Evolutionary conservation across 2,797 vertebrate species (phyloP), one percentile per base, ranked within the genome.

Genomic region (Eurystomus glaucurus): DNA sequence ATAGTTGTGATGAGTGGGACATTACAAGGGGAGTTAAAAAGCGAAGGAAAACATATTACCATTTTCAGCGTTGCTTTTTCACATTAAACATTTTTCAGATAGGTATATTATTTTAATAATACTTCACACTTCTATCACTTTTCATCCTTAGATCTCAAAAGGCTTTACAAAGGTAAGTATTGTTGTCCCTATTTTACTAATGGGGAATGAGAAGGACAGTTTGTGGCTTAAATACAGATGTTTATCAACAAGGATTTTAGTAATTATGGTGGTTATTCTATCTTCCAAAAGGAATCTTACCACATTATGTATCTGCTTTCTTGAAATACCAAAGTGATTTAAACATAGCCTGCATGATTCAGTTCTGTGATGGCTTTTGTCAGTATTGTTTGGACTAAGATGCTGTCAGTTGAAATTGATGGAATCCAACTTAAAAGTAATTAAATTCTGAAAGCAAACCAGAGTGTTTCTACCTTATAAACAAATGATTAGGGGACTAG

Each of bases 61-160:
- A 19, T 60, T 93, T 70, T 70, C 20, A 37, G 16, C 87, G 20
- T 83, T 92, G 14, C 9, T 90, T 90, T 87, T 77, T 43, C 35
- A 2, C 91, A 50, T 52, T 41, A 83, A 79, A 68, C 1, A 0
- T 35, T 96, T 91, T 91, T 50, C 41, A 83, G 88, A 81, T 4
- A 60, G 61, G 31, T 84, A 12, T 50, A 65, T 29, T 96, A 71
- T 77, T 93, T 71, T 74, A 96, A 78, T 96, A 95, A 89, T 95
- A 37, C 75, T 93, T 90, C 2, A 2, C 55, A 74, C 80, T 95
- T 93, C 31, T 93, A 86, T 81, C n/a, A 45, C 93, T 96, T 97
- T 85, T 90, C 45, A 90, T 96, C 51, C 91, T 85, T 97, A 97
- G 92, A 97, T 88, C 57, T 95, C 91, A 97, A 95, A 97, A 93